Base-by-base conservation (phyloP, 2,888 invertebrate genomes). In the Mythimna vitellina region DNA sequence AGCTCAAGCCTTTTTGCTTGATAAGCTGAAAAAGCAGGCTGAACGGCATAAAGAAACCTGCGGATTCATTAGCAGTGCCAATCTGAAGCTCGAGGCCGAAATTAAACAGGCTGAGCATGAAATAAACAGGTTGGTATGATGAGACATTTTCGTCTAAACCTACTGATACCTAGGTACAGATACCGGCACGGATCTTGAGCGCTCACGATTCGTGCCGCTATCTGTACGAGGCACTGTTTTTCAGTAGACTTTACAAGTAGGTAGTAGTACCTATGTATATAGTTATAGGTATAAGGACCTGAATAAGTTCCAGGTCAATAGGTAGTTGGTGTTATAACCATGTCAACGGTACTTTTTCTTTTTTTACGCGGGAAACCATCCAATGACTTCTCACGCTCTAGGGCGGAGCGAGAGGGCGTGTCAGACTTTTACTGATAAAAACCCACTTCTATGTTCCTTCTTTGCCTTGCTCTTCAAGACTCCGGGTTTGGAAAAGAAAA, bases 1-100 rank as follows among this genome's bases (percentile, higher is more conserved):
- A 96, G 96, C 93, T 35, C 94, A 95, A 91, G 82, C 86, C 42
- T 89, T 86, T 85, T 79, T 95, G 61, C 81, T 90, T n/a, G 85
- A 90, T 61, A 93, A 93, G 81, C 74, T 95, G 53, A 91, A 87
- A 76, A 92, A 92, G 68, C 90, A 92, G 85, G 78, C 87, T 35
- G 87, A 93, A 66, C 89, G 90, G 12, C 87, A 89, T 53, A 92
- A 88, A 81, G 91, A 93, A 84, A 86, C 88, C 22, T 92, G 89
- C 69, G 87, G 85, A 65, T 91, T 86, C 53, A 91, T 93, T 20
- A 92, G 84, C 63, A 90, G 84, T 53, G 90, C 89, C 60, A 95
- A 95, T 86, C 78, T 89, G 29, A 92, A 93, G 85, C 82, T 95
- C 46, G 89, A 93, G 70, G 86, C 88, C 4, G 95, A 95, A 86